Percentiles rank a stretch among this genome's conserved stretches.
Conservation (phyloP, 2,113 vertebrate genomes). For the Corythaixoides concolor region DNA sequence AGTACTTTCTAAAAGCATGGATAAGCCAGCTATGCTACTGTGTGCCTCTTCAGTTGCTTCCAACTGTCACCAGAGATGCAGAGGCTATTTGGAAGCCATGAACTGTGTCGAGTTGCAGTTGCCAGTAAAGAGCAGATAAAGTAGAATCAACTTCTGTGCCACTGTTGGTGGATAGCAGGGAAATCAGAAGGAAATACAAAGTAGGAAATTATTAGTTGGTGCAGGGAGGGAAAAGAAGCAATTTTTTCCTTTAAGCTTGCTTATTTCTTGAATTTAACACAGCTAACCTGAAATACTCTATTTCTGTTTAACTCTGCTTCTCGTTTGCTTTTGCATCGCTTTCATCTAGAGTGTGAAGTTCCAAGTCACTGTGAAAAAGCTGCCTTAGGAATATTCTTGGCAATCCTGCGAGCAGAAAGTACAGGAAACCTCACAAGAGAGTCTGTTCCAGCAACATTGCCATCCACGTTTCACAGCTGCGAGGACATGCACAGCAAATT, state of each 20-base stretch:
- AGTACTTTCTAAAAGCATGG: not conserved
- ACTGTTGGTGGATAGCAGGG: not conserved
- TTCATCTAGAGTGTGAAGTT: constrained; percentile 51
- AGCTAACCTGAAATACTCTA: not conserved
- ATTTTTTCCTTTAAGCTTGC: not conserved
- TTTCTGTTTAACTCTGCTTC: not conserved
- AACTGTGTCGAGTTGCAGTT: not conserved
- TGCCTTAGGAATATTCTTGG: constrained; percentile 44
- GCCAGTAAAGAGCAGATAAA: not conserved
- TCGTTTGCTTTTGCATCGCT: constrained; percentile 6
- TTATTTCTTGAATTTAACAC: not conserved
- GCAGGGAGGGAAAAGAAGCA: not conserved
- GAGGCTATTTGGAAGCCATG: not conserved
- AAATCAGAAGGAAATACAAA: not conserved
- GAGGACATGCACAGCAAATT: not conserved
- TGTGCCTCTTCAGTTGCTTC: not conserved
- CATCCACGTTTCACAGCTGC: constrained; percentile 48
- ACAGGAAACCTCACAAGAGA: constrained; percentile 36
- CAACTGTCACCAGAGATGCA: not conserved
- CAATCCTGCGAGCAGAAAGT: constrained; percentile 13
- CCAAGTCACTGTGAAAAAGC: constrained; percentile 23
- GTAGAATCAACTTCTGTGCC: not conserved
- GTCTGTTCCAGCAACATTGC: constrained; percentile 38
- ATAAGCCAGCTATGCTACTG: not conserved
- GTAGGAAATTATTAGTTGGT: not conserved